phyloP scores from a whole-genome alignment of 2,113 vertebrate genomes.

The Willisornis vidua region DNA sequence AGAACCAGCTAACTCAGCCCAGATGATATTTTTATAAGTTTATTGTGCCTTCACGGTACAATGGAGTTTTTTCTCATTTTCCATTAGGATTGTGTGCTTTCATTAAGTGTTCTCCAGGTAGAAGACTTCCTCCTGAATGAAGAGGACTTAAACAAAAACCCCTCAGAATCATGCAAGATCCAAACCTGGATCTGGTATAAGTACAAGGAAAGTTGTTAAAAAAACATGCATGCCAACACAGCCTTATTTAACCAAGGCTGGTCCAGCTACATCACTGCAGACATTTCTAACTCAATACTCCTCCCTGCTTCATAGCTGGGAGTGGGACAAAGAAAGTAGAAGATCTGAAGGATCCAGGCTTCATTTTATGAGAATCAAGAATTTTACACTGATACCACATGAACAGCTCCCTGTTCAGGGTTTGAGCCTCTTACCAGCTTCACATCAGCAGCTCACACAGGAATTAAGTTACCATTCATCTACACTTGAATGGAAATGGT shows the following conservation, averaged over 20 bases:
- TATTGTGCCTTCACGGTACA: neutral
- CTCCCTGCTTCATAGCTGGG: neutral
- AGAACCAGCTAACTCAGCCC: neutral
- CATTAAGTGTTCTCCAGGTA: neutral
- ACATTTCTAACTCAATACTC: neutral
- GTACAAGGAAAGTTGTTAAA: neutral
- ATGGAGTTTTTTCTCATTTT: neutral
- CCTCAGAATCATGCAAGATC: neutral
- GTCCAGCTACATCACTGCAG: neutral
- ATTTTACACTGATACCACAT: neutral
- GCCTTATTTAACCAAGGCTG: neutral
- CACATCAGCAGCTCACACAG: neutral
- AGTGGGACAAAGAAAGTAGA: neutral
- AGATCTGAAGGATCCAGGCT: neutral
- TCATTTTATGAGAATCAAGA: neutral
- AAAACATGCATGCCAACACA: rapidly evolving
- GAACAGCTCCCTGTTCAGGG: neutral
- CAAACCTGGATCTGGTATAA: neutral
- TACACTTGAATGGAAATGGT: neutral
- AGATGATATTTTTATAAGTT: slow-evolving; percentile 12
- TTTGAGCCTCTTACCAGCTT: neutral
- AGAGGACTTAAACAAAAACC: neutral
- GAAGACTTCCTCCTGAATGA: neutral
- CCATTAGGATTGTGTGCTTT: neutral
- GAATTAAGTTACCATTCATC: neutral